These are phyloP conservation scores for Drosophila paracracens DNA, from an alignment of 2,888 invertebrate genomes.

Conservation along the genomic window DNA sequence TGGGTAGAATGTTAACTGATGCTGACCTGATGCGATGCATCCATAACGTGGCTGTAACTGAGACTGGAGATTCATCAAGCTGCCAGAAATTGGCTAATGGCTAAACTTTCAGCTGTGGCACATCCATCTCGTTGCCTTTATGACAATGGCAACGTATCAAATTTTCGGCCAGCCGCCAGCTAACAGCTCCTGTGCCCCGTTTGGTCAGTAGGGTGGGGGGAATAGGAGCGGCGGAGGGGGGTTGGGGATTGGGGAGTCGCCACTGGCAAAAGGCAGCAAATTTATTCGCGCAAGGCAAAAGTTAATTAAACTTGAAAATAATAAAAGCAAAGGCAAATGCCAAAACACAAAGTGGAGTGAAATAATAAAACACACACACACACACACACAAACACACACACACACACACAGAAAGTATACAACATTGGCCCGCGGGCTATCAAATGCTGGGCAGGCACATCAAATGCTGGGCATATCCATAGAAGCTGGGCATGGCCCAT, in stretches of 20 bases:
- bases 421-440: slow-evolving; percentile 43
- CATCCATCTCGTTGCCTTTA: slow-evolving; percentile 51
- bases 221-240: too few species aligned
- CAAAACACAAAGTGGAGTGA: slow-evolving; percentile 36
- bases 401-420: slow-evolving; percentile 63
- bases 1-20: not conserved
- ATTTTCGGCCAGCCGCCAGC: slow-evolving; percentile 56
- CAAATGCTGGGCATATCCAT: slow-evolving; percentile 18
- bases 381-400: slow-evolving; percentile 31
- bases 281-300: slow-evolving; percentile 71
- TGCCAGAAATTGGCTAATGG: slow-evolving; percentile 24
- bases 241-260: not conserved
- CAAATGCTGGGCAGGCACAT: slow-evolving; percentile 21
- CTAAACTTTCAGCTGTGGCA: slow-evolving; percentile 37
- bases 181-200: slow-evolving; percentile 29
- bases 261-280: slow-evolving; percentile 57
- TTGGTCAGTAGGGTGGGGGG: not conserved
- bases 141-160: slow-evolving; percentile 63
- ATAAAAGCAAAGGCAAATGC: slow-evolving; percentile 65
- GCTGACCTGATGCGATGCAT: slow-evolving; percentile 16
- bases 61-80: slow-evolving; percentile 25
- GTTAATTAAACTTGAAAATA: slow-evolving; percentile 79
- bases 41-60: slow-evolving; percentile 7
- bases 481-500: slow-evolving; percentile 54
- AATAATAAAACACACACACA: slow-evolving; percentile 70